These are phyloP conservation scores for Elephas maximus DNA, from an alignment of 2,113 vertebrate genomes.

Conservation along the genomic window DNA sequence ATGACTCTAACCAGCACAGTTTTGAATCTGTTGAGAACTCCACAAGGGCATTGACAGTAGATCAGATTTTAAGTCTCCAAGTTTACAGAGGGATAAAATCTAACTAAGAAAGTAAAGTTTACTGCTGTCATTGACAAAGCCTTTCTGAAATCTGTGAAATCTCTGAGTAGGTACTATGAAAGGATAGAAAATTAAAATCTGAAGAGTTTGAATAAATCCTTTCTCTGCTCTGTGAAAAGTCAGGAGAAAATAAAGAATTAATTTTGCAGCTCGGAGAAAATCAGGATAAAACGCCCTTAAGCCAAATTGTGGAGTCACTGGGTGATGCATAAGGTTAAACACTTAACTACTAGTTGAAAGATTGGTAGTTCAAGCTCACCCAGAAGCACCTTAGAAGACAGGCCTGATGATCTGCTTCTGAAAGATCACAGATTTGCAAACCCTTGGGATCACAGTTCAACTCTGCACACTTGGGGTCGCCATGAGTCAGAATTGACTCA, in stretches of 20 bases:
- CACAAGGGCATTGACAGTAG: background rate
- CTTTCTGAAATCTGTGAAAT: conserved; percentile 13
- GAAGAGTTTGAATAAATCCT: background rate
- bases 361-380: no score
- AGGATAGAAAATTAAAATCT: conserved; percentile 3
- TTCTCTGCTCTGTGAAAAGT: background rate
- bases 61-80: conserved; percentile 17
- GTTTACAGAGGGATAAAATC: conserved; percentile 51
- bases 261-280: conserved; percentile 19
- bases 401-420: no score
- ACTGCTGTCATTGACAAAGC: background rate
- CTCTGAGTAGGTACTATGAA: background rate
- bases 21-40: conserved; percentile 19
- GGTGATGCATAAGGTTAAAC: no score
- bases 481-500: no score
- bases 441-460: no score
- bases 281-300: background rate
- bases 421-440: no score
- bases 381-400: no score
- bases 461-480: no score
- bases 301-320: background rate
- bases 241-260: background rate
- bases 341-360: no score
- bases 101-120: background rate
- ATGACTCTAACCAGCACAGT: background rate